These are phyloP conservation scores for Hyphantria cunea DNA, from an alignment of 1,140 invertebrate species.

Conservation along the genomic window DNA sequence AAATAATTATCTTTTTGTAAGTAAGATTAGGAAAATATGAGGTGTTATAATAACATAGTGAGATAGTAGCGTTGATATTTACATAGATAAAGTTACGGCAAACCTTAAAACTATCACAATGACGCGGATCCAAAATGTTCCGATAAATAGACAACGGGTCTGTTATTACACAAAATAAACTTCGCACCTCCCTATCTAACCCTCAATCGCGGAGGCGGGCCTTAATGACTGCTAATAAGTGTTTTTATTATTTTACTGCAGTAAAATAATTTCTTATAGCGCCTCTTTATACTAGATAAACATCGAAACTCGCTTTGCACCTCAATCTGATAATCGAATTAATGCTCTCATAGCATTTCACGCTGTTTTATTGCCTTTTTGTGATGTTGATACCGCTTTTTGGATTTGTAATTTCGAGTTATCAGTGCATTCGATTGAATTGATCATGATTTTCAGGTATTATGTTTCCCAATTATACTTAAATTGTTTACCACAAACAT, in stretches of 20 bases:
- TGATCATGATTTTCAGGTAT: constrained; percentile 54
- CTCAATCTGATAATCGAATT: constrained; percentile 81
- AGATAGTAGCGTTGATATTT: background rate
- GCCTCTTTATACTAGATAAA: constrained; percentile 80
- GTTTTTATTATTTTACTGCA: constrained; percentile 79
- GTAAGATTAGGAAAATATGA: background rate
- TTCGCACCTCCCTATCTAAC: constrained; percentile 63
- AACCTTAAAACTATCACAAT: constrained; percentile 4
- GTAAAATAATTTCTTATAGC: constrained; percentile 80
- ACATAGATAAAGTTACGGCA: background rate
- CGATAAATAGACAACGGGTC: constrained; percentile 56
- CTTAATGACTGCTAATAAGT: constrained; percentile 79
- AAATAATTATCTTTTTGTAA: background rate
- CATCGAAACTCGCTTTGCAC: constrained; percentile 80
- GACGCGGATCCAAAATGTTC: constrained; percentile 29
- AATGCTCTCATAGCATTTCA: constrained; percentile 78
- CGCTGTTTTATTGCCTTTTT: constrained; percentile 77
- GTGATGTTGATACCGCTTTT: constrained; percentile 66
- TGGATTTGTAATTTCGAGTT: constrained; percentile 71
- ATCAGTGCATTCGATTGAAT: constrained; percentile 72
- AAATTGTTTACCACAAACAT: background rate
- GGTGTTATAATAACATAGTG: too few species aligned
- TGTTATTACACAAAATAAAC: constrained; percentile 70
- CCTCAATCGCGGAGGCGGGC: constrained; percentile 68
- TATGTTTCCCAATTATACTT: constrained; percentile 12